phyloP scores from a whole-genome alignment of 2,797 vertebrate species.

The Liasis olivaceus region DNA sequence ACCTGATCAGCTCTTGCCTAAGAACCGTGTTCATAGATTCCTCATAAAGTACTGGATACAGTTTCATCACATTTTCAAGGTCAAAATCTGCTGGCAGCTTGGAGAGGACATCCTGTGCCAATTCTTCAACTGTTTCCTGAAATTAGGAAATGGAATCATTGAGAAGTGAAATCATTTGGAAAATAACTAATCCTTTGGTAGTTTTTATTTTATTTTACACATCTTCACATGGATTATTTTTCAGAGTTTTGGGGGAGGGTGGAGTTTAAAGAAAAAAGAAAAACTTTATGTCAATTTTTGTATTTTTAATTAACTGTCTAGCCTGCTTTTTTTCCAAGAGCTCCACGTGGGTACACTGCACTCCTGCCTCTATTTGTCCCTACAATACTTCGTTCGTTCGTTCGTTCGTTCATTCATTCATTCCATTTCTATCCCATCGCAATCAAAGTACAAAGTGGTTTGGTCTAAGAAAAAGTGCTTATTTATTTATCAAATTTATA shows the following conservation, averaged over 20 bases:
- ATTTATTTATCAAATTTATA: too few relatives aligned
- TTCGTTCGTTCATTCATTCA: background rate
- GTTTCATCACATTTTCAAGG: conserved; percentile 77
- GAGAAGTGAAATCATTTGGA: conserved; percentile 7
- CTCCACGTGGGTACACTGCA: background rate
- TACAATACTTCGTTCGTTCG: background rate
- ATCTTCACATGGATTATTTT: background rate
- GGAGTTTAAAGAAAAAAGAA: background rate
- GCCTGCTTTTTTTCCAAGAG: background rate
- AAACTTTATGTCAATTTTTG: background rate
- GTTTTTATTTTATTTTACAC: conserved; percentile 7
- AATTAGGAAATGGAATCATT: conserved; percentile 42
- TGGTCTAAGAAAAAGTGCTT: background rate
- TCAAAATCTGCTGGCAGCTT: conserved; percentile 87
- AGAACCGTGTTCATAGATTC: conserved; percentile 96
- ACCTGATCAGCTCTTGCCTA: conserved; percentile 90
- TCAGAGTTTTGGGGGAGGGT: background rate
- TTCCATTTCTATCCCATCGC: background rate
- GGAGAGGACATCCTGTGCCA: conserved; percentile 86
- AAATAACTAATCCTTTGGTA: background rate
- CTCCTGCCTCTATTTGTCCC: background rate
- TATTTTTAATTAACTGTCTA: background rate
- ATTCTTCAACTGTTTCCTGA: conserved; percentile 88
- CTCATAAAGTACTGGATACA: conserved; percentile 87
- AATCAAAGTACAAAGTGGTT: background rate